These are phyloP conservation scores for Trachelus stipa DNA, from an alignment of 2,888 invertebrate genomes.

Conservation along the genomic window DNA sequence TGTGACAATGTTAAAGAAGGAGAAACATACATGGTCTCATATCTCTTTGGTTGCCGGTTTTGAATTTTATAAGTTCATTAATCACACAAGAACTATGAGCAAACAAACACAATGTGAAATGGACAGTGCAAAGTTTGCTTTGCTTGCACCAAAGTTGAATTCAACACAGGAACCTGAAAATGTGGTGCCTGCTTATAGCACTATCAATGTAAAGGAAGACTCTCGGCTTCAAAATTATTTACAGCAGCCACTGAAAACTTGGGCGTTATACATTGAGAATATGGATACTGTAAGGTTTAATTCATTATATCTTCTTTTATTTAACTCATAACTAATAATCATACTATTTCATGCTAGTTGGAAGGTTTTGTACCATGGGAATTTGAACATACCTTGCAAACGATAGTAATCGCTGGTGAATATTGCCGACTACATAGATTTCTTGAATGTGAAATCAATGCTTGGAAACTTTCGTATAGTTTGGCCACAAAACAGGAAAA, in stretches of 20 bases:
- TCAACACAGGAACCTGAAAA: slow-evolving; percentile 31
- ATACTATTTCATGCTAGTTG: not conserved
- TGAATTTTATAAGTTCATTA: slow-evolving; percentile 49
- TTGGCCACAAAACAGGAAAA: slow-evolving; percentile 47
- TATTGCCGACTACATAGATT: slow-evolving; percentile 54
- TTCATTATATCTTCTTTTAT: slow-evolving; percentile 3
- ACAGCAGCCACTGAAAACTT: slow-evolving; percentile 39
- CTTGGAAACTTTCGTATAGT: slow-evolving; percentile 53
- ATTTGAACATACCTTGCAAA: slow-evolving; percentile 31
- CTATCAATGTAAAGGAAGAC: slow-evolving; percentile 53
- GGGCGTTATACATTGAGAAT: slow-evolving; percentile 41
- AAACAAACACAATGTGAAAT: slow-evolving; percentile 46
- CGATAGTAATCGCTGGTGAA: slow-evolving; percentile 54
- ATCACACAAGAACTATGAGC: slow-evolving; percentile 33
- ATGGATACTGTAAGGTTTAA: slow-evolving; percentile 41
- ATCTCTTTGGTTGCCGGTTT: slow-evolving; percentile 47
- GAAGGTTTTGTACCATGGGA: not conserved
- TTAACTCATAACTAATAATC: not conserved
- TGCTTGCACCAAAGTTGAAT: slow-evolving; percentile 32
- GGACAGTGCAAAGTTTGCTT: slow-evolving; percentile 32
- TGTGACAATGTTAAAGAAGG: slow-evolving; percentile 30
- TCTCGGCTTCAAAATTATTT: slow-evolving; percentile 37
- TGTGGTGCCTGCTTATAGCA: slow-evolving; percentile 54
- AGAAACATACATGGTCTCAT: slow-evolving; percentile 16
- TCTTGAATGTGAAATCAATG: slow-evolving; percentile 45